phyloP scores from a whole-genome alignment of 1,140 invertebrate genomes.

The Arctopsyche grandis region DNA sequence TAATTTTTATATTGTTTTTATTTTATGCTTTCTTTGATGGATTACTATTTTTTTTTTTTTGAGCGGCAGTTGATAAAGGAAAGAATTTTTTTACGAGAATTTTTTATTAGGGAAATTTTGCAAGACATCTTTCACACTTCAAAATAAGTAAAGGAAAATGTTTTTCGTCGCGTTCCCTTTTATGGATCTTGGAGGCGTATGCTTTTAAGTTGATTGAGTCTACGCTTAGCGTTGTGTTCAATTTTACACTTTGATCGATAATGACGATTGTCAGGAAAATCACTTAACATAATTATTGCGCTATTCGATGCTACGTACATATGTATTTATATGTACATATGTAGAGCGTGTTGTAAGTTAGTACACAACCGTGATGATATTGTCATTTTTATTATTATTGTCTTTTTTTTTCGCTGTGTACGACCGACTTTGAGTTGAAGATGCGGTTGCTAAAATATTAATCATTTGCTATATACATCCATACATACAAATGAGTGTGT shows the following conservation, averaged over 20 bases:
- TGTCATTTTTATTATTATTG: too few relatives aligned
- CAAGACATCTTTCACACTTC: conserved; percentile 25
- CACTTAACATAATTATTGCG: neutral
- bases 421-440: too few relatives aligned
- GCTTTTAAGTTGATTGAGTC: conserved; percentile 25
- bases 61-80: neutral
- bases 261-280: neutral
- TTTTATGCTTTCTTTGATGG: neutral
- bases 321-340: neutral
- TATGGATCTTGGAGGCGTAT: neutral
- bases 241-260: conserved; percentile 9
- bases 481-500: too few relatives aligned
- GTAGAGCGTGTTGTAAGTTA: too few relatives aligned
- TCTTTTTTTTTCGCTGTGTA: too few relatives aligned
- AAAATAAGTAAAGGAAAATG: conserved; percentile 9
- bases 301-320: neutral
- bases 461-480: too few relatives aligned
- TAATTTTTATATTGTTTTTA: conserved; percentile 2
- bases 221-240: neutral
- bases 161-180: neutral
- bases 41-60: conserved; percentile 1
- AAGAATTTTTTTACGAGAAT: conserved; percentile 7
- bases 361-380: too few relatives aligned
- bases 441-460: too few relatives aligned
- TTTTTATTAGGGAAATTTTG: neutral